Percentiles rank a stretch among this genome's conserved stretches.
Conservation (phyloP, 2,113 vertebrate species). For the Eupsittula cactorum region DNA sequence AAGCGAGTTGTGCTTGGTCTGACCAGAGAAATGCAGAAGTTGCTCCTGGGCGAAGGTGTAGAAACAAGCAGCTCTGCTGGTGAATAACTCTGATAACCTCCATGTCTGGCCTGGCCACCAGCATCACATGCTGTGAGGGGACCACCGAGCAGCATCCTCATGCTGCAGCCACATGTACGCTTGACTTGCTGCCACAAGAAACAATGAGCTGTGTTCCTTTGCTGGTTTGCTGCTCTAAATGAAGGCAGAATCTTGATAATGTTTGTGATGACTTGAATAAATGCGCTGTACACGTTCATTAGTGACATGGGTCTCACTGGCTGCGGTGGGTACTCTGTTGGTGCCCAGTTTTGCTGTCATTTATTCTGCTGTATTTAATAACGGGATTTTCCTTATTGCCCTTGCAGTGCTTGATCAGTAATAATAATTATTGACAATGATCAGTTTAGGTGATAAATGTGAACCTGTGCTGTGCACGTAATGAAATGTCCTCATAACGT, state of each 20-base stretch:
- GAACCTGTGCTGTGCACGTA: background rate
- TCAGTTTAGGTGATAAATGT: background rate
- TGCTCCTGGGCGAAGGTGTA: background rate
- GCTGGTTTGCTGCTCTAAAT: accelerated
- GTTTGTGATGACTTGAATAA: background rate
- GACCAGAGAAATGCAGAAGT: background rate
- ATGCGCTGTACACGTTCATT: background rate
- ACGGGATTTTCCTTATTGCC: background rate
- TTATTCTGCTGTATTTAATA: background rate
- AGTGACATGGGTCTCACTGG: accelerated
- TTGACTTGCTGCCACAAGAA: accelerated
- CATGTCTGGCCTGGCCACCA: accelerated
- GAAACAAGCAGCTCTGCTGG: background rate
- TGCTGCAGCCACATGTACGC: accelerated
- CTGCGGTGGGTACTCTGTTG: background rate
- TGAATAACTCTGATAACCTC: background rate
- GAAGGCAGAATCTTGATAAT: background rate
- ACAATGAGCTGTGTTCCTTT: background rate
- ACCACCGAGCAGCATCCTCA: accelerated
- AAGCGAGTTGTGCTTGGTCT: background rate
- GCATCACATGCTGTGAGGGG: accelerated
- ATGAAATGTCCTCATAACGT: background rate
- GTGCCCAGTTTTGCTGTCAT: background rate
- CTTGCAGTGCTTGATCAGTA: background rate
- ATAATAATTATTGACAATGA: background rate